phyloP scores from a whole-genome alignment of 2,888 invertebrate species.

The Erpobdella octoculata region DNA sequence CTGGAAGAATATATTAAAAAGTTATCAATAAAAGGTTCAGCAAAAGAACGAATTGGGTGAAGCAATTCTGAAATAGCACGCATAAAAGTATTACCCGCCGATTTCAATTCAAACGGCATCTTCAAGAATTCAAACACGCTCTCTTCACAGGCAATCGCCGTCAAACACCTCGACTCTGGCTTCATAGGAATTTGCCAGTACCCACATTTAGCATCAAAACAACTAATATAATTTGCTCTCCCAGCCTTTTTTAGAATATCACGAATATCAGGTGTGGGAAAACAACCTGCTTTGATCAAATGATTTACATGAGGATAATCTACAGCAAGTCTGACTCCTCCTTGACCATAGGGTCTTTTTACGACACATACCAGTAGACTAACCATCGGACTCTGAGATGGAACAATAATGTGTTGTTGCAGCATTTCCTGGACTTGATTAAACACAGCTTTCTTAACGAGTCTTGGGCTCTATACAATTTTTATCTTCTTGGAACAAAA shows the following conservation, averaged over 20 bases:
- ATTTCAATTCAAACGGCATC: background rate
- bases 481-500: background rate
- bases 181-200: conserved; percentile 4
- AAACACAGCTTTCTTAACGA: no score
- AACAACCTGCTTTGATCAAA: background rate
- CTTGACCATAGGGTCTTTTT: background rate
- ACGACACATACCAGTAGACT: background rate
- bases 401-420: background rate
- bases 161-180: background rate
- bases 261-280: background rate
- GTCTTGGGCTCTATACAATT: background rate
- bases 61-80: no score
- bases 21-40: no score
- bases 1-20: no score
- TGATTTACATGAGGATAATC: conserved; percentile 1
- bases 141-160: background rate
- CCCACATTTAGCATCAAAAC: background rate
- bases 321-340: background rate
- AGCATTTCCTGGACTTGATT: background rate
- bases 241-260: background rate
- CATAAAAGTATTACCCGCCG: no score
- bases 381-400: background rate
- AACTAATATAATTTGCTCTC: background rate
- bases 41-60: no score
- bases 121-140: background rate